Percentiles rank a stretch among this genome's conserved stretches.
Evolutionary conservation across 2,113 vertebrate genomes (phyloP).

Genomic region (Mustelus asterias): DNA sequence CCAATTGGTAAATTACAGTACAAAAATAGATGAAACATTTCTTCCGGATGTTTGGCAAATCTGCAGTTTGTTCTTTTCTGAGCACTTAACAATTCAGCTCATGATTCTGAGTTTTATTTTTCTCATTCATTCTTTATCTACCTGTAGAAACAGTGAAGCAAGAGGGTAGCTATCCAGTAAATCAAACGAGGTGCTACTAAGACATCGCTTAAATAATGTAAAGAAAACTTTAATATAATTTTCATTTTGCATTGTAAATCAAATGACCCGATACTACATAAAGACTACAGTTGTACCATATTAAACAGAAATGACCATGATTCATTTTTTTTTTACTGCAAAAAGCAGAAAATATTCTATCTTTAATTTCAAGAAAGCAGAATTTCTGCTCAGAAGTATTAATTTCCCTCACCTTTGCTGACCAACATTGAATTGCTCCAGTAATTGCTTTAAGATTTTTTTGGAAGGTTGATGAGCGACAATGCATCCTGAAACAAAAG

Average conservation of each 20-base stretch:
- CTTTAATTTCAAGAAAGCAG: neutral
- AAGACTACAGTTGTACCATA: neutral
- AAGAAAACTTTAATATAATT: neutral
- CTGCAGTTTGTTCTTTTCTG: neutral
- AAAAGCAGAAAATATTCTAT: neutral
- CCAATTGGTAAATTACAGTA: neutral
- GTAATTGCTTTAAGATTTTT: neutral
- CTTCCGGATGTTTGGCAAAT: neutral
- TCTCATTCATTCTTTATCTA: neutral
- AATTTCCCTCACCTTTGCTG: neutral
- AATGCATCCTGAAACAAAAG: conserved; percentile 27
- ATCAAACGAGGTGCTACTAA: neutral
- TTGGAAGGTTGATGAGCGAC: neutral
- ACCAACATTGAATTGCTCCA: neutral
- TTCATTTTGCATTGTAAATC: neutral
- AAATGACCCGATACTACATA: neutral
- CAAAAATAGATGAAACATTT: neutral
- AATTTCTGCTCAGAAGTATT: neutral
- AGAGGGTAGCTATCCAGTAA: neutral
- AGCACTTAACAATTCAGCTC: neutral
- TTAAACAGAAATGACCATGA: neutral
- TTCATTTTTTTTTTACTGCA: neutral
- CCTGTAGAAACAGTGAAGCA: neutral
- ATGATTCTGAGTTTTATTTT: neutral
- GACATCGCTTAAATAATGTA: neutral